Evolutionary conservation across 2,888 invertebrate genomes (phyloP).

Genomic region (Chaitophorus viminalis): DNA sequence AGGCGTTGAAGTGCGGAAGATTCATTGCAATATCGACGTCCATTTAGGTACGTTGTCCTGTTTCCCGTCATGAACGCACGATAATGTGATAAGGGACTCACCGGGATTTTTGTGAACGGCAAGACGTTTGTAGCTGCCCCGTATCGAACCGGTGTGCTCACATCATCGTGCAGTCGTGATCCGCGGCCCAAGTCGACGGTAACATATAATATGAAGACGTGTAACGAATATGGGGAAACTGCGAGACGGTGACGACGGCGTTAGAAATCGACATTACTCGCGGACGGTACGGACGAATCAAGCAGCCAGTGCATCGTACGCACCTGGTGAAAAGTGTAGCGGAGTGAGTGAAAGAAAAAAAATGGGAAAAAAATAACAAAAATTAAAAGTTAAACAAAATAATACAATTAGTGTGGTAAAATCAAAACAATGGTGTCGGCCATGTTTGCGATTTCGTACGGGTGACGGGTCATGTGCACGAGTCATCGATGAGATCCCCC

Average conservation of each 20-base stretch:
- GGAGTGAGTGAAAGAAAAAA: background rate
- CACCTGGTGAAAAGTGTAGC: background rate
- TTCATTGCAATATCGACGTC: background rate
- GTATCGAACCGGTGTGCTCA: background rate
- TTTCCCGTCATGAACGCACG: background rate
- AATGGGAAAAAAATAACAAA: background rate
- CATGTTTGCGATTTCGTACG: constrained; percentile 60
- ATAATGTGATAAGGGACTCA: background rate
- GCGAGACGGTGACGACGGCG: background rate
- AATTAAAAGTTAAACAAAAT: background rate
- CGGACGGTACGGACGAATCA: background rate
- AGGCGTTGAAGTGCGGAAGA: no score
- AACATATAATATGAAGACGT: no score
- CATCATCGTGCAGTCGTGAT: background rate
- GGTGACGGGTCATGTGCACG: constrained; percentile 61
- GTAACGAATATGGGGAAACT: background rate
- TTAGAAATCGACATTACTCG: background rate
- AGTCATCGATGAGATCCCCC: constrained; percentile 57
- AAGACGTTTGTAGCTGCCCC: background rate
- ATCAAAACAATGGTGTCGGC: constrained; percentile 61
- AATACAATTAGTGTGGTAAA: background rate
- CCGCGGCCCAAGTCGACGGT: no score
- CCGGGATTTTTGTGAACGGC: background rate
- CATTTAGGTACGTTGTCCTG: background rate
- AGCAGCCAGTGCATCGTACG: background rate